Base-by-base conservation (phyloP, 2,888 invertebrate genomes). In the Melitaea athalia region DNA sequence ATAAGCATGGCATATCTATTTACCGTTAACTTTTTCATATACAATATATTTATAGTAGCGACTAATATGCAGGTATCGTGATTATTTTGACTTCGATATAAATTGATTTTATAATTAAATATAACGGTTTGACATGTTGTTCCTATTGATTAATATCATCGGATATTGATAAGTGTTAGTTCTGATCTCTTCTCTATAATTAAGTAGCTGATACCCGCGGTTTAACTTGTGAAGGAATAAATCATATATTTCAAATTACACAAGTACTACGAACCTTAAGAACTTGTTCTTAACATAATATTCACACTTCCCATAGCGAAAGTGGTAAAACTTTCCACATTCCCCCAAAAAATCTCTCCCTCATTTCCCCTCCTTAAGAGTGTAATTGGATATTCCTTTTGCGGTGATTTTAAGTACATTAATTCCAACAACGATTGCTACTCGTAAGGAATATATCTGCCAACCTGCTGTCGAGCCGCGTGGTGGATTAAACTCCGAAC, bases 91-190 rank as follows among this genome's bases (percentile, higher is more conserved):
- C 15, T 31, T n/a, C 47, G 14, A 31, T 31, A 31, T 52, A 31
- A 52, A 31, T 24, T 52, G 11, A 52, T 52, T 52, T 52, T 52
- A 52, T 52, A 31, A 52, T 52, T 52, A 52, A 52, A 52, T 24
- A 52, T 52, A 52, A 52, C 24, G 52, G 31, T 52, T 24, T 24
- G 10, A 52, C 52, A 3, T 49, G 47, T 49, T 49, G 47, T 49
- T 49, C n/a, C 47, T 49, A 5, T 49, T 49, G 47, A 49, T 49
- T 49, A 49, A 49, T 49, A 49, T n/a, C 47, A n/a, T n/a, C n/a
- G n/a, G 47, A 49, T n/a, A n/a, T 49, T n/a, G 2, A 49, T n/a
- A 12, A 14, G 47, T 49, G 47, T n/a, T 49, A n/a, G 14, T 49
- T 49, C n/a, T 49, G n/a, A n/a, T 49, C 14, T n/a, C n/a, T n/a